Evolutionary conservation across 2,888 invertebrate genomes (phyloP).

Genomic region (Drosophila ustulata): DNA sequence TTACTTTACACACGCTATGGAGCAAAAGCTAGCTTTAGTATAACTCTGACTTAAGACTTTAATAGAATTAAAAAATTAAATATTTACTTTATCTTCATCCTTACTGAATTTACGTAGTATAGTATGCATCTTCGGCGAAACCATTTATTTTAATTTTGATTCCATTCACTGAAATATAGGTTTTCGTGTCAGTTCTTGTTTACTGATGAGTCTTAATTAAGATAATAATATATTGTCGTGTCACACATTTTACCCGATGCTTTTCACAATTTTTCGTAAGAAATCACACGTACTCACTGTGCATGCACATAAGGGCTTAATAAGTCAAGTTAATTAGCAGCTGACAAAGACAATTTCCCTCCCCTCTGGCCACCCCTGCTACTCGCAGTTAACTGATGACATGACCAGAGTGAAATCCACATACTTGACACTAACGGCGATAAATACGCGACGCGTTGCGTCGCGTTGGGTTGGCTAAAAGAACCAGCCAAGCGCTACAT

Average conservation of each 20-base stretch:
- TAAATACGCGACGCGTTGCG: constrained; percentile 44
- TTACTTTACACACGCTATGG: too few species aligned
- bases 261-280: constrained; percentile 20
- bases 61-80: neutral
- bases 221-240: neutral
- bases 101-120: too few species aligned
- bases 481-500: constrained; percentile 73
- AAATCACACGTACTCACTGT: constrained; percentile 9
- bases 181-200: neutral
- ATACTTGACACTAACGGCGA: constrained; percentile 63
- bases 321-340: constrained; percentile 57
- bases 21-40: too few species aligned
- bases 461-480: constrained; percentile 23
- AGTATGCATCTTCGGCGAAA: too few species aligned
- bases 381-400: constrained; percentile 6
- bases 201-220: neutral
- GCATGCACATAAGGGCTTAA: constrained; percentile 24
- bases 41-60: neutral
- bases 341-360: constrained; percentile 26
- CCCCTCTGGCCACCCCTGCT: neutral
- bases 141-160: neutral
- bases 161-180: neutral
- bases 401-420: constrained; percentile 19
- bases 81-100: neutral
- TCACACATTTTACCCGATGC: neutral